These are phyloP conservation scores for Drosophila koepferae DNA, from an alignment of 2,888 invertebrate genomes.

Conservation along the genomic window DNA sequence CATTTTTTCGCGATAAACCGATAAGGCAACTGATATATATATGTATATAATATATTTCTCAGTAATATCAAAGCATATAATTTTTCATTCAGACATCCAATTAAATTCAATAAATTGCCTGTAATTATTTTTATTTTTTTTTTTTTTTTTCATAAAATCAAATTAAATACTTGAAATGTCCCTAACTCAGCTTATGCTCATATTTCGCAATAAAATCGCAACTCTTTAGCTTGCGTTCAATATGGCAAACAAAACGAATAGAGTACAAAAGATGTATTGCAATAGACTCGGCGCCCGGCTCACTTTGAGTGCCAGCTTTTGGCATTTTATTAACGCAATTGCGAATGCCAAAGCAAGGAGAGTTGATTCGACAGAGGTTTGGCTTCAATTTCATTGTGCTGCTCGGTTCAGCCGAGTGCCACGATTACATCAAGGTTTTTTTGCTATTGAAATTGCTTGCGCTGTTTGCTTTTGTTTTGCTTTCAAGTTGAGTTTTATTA, in stretches of 20 bases:
- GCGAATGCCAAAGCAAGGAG: constrained; percentile 26
- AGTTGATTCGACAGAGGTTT: background rate
- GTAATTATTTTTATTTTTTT: too few relatives aligned
- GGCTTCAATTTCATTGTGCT: constrained; percentile 37
- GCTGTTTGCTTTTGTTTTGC: constrained; percentile 29
- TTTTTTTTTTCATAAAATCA: background rate
- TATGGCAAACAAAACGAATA: constrained; percentile 25
- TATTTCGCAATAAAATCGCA: background rate
- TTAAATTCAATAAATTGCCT: background rate
- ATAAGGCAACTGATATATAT: too few relatives aligned
- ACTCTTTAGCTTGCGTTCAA: constrained; percentile 4
- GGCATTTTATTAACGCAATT: constrained; percentile 65
- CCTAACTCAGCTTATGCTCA: background rate
- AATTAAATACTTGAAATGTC: background rate
- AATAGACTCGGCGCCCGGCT: constrained; percentile 25
- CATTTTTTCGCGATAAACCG: too few relatives aligned
- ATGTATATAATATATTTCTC: too few relatives aligned
- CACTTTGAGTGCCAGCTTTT: constrained; percentile 61
- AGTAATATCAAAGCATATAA: too few relatives aligned
- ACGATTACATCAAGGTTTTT: constrained; percentile 62
- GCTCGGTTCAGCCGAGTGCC: constrained; percentile 29
- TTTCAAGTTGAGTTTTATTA: constrained; percentile 64
- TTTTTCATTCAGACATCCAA: background rate
- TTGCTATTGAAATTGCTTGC: constrained; percentile 31
- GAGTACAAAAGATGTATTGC: constrained; percentile 47